Evolutionary conservation across 2,797 vertebrate genomes (phyloP), one percentile per base, ranked within the genome.

Genomic region (Nothura maculosa): DNA sequence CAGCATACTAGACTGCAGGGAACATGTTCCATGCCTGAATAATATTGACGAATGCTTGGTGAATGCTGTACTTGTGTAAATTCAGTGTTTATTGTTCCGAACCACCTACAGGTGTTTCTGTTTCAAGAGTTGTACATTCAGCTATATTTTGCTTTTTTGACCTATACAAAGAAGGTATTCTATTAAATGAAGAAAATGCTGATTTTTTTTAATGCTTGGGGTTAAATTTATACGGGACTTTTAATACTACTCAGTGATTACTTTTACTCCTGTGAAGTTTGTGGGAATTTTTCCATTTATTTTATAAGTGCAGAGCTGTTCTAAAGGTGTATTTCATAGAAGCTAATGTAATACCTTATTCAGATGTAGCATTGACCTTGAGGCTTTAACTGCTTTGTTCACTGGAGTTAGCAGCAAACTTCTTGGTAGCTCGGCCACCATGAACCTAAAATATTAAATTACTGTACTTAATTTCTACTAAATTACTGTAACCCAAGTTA

Each of bases 1-100:
- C 57, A 92, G 70, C 32, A 66, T 75, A 18, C 43, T 81, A 69
- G 76, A 74, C 72, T 40, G 30, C 82, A 85, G 63, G 81, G 72
- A 94, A 94, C 87, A 88, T 95, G 70, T 79, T 96, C 74, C 76
- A 47, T 93, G 66, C 55, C 93, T 89, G 93, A 83, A 77, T 86
- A 94, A 79, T 89, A 86, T 78, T 93, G 86, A 66, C 58, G 45
- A 79, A 21, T 83, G 81, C 91, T 91, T 90, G 87, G 19, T 82
- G 84, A 90, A 90, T 40, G 47, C 83, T 81, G 38, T 70, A 42
- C 77, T 82, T 92, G 83, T 74, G 54, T 63, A 87, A 93, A 80
- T 86, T 74, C 62, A 76, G 18, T 81, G 69, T 76, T 94, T 94
- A 43, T 88, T 78, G 60, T 96, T 96, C 78, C 84, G 95, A 90